Base-by-base conservation (phyloP, 2,797 vertebrate species). In the Cryptoprocta ferox region DNA sequence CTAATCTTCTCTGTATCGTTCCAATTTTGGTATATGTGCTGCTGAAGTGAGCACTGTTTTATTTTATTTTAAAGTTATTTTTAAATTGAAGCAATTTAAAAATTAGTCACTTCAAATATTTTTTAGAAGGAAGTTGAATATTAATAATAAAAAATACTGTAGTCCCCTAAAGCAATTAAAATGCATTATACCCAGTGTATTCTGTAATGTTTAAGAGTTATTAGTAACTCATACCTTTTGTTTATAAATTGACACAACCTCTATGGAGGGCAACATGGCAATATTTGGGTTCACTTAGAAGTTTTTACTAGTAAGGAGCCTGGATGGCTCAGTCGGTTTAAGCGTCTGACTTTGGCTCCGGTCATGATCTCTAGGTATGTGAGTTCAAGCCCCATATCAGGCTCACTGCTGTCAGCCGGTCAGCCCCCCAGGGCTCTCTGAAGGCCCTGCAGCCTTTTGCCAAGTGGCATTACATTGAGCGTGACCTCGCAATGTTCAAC, bases 381-480 rank as follows among this genome's bases (percentile, higher is more conserved):
- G 56, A 59, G 56, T 59, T 59, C 56, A 21, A 59, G 56, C 56
- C 21, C 56, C 56, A 59, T 19, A 59, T 59, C 56, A 59, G 56
- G 8, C 56, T 59, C 8, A 19, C 8, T 59, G 19, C 56, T 59
- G 56, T 59, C 56, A 24, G 56, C 56, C 56, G 24, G 21, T 59
- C 56, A 59, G 56, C 21, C 24, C 56, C n/a, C n/a, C n/a, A n/a
- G n/a, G n/a, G n/a, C n/a, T n/a, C n/a, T 30, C 99, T 99, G 88
- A 99, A 99, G 98, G 99, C 99, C 12, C 98, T 99, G 95, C 99
- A 99, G 98, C 99, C 99, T 42, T 99, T 99, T 95, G 99, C 99
- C 79, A 99, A 99, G 98, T 99, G 99, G 99, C 99, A 99, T 98
- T 99, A 99, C 97, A 99, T 99, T 24, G 99, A 99, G 97, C 99